phyloP scores from a whole-genome alignment of 2,113 vertebrate species.

The Todiramphus chloris region DNA sequence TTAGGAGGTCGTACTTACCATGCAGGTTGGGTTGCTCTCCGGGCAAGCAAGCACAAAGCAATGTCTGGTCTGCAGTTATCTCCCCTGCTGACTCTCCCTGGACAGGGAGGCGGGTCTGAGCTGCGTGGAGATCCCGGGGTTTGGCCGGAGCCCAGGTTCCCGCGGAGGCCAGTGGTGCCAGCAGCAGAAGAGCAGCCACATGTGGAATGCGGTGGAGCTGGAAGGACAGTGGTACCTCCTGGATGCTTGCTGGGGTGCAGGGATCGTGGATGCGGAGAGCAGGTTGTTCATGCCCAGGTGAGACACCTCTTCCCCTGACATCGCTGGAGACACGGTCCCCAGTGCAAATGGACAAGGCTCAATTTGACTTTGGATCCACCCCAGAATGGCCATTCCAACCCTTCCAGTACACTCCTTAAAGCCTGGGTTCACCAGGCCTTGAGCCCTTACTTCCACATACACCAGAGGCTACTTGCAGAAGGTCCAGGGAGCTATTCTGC shows the following conservation, averaged over 20 bases:
- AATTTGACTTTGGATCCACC: neutral
- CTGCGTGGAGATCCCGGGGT: conserved; percentile 74
- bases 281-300: conserved; percentile 80
- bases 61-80: neutral
- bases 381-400: neutral
- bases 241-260: conserved; percentile 84
- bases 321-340: neutral
- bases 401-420: neutral
- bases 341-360: neutral
- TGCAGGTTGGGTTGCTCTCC: neutral
- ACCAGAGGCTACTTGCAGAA: neutral
- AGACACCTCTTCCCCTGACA: neutral
- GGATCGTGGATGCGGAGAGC: conserved; percentile 73
- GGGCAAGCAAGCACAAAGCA: neutral
- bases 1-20: neutral
- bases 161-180: conserved; percentile 57
- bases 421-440: neutral
- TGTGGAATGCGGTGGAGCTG: conserved; percentile 79
- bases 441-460: neutral
- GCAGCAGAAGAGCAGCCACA: conserved; percentile 79
- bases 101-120: conserved; percentile 70
- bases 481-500: neutral
- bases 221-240: conserved; percentile 79
- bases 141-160: conserved; percentile 76
- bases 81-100: neutral